Percentiles rank a stretch among this genome's conserved stretches.
phyloP scores from a whole-genome alignment of 2,797 vertebrate species.

The Lepilemur septentrionalis region DNA sequence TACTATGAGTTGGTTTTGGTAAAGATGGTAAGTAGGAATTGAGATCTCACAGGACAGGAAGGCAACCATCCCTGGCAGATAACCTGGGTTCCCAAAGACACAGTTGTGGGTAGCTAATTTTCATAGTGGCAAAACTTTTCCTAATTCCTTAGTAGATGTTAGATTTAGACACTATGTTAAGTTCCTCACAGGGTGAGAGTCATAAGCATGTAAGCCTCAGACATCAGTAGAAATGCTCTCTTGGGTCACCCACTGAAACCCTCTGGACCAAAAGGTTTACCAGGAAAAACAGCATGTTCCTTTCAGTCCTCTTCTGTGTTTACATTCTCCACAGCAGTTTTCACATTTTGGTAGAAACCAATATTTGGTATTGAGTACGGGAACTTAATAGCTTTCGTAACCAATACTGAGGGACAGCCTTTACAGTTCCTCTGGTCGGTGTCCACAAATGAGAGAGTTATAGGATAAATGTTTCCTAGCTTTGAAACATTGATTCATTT shows the following conservation, averaged over 20 bases:
- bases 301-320: neutral
- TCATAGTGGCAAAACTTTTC: neutral
- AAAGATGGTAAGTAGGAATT: neutral
- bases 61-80: neutral
- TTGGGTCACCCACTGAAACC: neutral
- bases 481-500: neutral
- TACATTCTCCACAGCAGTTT: fast-evolving
- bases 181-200: neutral
- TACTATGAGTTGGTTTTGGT: neutral
- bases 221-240: neutral
- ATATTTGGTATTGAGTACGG: neutral
- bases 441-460: neutral
- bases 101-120: neutral
- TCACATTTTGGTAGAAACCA: neutral
- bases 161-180: neutral
- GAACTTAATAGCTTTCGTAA: neutral
- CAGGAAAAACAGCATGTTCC: neutral
- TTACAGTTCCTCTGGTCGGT: neutral
- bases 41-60: neutral
- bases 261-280: neutral
- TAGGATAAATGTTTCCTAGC: neutral
- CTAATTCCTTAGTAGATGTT: neutral
- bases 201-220: no score
- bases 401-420: neutral
- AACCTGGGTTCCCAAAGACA: neutral